These are phyloP conservation scores for Hyles lineata DNA, from an alignment of 2,888 invertebrate genomes.

Conservation along the genomic window DNA sequence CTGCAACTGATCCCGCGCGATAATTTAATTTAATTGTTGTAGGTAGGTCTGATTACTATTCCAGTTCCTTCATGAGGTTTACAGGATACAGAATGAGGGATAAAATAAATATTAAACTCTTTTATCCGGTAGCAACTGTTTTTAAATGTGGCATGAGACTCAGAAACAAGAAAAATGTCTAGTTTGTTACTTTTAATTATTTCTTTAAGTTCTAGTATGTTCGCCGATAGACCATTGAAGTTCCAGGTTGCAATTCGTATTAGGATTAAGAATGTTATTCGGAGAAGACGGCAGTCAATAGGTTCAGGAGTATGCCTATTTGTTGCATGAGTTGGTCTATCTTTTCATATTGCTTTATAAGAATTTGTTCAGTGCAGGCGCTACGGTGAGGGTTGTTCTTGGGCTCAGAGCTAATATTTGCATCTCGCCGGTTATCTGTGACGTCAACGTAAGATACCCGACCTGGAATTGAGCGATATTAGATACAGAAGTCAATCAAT, in stretches of 20 bases:
- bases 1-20: not conserved
- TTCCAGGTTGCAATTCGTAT: not conserved
- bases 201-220: not conserved
- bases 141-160: not conserved
- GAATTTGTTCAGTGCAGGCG: conserved; percentile 27
- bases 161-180: not conserved
- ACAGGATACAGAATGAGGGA: conserved; percentile 28
- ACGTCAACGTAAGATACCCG: too few relatives aligned
- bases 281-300: not conserved
- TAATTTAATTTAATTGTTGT: conserved; percentile 26
- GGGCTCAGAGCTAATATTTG: too few relatives aligned
- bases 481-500: too few relatives aligned
- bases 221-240: not conserved
- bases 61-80: conserved; percentile 24
- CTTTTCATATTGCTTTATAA: conserved; percentile 39
- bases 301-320: conserved; percentile 33
- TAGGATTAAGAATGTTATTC: not conserved
- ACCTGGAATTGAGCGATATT: too few relatives aligned
- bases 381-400: conserved; percentile 14
- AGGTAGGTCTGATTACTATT: not conserved
- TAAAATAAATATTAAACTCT: conserved; percentile 27
- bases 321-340: conserved; percentile 36
- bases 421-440: too few relatives aligned
- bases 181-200: not conserved
- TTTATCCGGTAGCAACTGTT: not conserved